phyloP scores from a whole-genome alignment of 2,888 invertebrate genomes.

The Tipula helvola region DNA sequence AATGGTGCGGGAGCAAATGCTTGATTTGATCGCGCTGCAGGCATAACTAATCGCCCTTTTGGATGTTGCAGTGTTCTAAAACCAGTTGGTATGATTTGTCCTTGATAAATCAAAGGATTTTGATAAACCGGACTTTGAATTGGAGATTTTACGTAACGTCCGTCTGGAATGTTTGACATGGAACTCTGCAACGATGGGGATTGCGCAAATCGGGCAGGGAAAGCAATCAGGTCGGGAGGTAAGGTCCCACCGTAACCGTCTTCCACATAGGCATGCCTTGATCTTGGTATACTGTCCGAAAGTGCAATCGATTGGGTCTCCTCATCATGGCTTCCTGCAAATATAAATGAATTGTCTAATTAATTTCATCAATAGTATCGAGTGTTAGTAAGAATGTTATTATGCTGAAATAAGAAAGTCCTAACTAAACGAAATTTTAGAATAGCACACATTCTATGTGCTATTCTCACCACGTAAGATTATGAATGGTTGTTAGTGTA shows the following conservation, averaged over 20 bases:
- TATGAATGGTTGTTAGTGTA: too few species aligned
- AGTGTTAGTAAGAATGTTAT: background rate
- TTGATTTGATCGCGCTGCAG: constrained; percentile 48
- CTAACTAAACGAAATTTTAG: background rate
- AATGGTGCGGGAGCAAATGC: constrained; percentile 60
- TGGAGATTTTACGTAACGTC: constrained; percentile 35
- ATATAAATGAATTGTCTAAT: constrained; percentile 4
- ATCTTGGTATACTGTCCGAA: constrained; percentile 44
- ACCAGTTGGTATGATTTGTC: constrained; percentile 42
- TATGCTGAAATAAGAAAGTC: background rate
- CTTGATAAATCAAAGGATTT: constrained; percentile 49
- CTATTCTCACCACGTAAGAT: too few species aligned
- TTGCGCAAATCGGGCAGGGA: constrained; percentile 56
- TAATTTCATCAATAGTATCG: background rate
- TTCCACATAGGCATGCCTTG: constrained; percentile 35
- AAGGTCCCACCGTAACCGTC: constrained; percentile 46
- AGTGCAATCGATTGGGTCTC: constrained; percentile 56
- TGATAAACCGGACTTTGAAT: constrained; percentile 50
- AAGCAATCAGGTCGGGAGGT: constrained; percentile 71
- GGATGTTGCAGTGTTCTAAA: constrained; percentile 75
- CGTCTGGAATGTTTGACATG: constrained; percentile 58
- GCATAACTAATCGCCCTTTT: constrained; percentile 31
- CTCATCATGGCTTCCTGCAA: constrained; percentile 50
- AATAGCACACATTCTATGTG: background rate
- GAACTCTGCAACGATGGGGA: constrained; percentile 71